phyloP scores from a whole-genome alignment of 1,140 invertebrate genomes.

The Littorina saxatilis region DNA sequence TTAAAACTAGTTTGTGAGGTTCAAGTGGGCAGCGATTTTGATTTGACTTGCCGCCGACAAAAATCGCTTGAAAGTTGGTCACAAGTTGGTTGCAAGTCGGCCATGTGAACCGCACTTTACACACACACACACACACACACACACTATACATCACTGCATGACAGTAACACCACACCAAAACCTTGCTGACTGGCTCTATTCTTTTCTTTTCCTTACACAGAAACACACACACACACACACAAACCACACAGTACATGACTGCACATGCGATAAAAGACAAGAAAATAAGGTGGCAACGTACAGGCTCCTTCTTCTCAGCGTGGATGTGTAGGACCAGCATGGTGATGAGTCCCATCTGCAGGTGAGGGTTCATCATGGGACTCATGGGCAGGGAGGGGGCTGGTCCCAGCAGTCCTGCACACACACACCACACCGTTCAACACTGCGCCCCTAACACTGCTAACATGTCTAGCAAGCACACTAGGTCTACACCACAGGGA shows the following conservation, averaged over 20 bases:
- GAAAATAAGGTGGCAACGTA: slow-evolving; percentile 11
- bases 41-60: no score
- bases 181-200: no score
- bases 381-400: slow-evolving; percentile 65
- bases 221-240: slow-evolving; percentile 6
- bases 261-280: neutral
- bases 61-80: no score
- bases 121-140: no score
- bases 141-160: no score
- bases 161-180: no score
- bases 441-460: neutral
- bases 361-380: slow-evolving; percentile 67
- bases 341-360: slow-evolving; percentile 67
- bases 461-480: no score
- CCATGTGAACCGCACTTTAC: no score
- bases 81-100: no score
- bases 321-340: slow-evolving; percentile 64
- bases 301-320: slow-evolving; percentile 46
- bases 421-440: slow-evolving; percentile 23
- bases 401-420: slow-evolving; percentile 68
- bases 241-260: neutral
- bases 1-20: no score
- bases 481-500: no score
- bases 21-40: no score
- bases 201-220: neutral